A percentile compares a stretch with the other conserved stretches of the same genome.
These are phyloP conservation scores for Nasonia giraulti DNA, from an alignment of 1,140 invertebrate genomes.

Conservation along the genomic window DNA sequence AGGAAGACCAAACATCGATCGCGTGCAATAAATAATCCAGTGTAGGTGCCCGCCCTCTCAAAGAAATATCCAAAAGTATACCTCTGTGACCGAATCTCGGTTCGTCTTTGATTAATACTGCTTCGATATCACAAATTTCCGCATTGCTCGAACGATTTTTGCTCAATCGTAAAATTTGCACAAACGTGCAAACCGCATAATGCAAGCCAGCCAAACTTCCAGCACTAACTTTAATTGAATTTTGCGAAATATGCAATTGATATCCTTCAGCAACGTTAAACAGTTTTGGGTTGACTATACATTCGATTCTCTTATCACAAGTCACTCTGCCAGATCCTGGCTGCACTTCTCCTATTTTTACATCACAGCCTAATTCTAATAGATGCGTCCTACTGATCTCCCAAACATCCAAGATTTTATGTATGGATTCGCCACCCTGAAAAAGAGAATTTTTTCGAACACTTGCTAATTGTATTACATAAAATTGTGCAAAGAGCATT, in stretches of 20 bases:
- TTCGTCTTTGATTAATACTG: slow-evolving; percentile 79
- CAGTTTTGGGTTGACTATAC: slow-evolving; percentile 71
- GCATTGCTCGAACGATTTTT: slow-evolving; percentile 61
- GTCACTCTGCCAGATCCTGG: slow-evolving; percentile 68
- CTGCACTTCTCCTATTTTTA: slow-evolving; percentile 74
- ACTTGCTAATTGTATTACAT: neutral
- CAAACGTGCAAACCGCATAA: slow-evolving; percentile 78
- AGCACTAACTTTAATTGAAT: slow-evolving; percentile 77
- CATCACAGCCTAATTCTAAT: slow-evolving; percentile 71
- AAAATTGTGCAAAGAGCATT: neutral
- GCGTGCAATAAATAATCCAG: slow-evolving; percentile 78
- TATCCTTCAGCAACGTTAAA: slow-evolving; percentile 72
- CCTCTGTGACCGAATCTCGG: slow-evolving; percentile 78
- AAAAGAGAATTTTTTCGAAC: slow-evolving; percentile 3
- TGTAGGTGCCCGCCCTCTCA: slow-evolving; percentile 77
- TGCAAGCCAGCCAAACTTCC: slow-evolving; percentile 77
- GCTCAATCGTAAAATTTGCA: slow-evolving; percentile 77
- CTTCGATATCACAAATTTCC: slow-evolving; percentile 66
- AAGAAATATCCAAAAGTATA: slow-evolving; percentile 79
- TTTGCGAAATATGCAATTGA: slow-evolving; percentile 73
- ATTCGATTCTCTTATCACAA: slow-evolving; percentile 71
- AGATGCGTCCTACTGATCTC: slow-evolving; percentile 71
- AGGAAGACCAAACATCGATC: slow-evolving; percentile 76
- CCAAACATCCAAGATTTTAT: slow-evolving; percentile 76
- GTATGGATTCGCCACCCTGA: slow-evolving; percentile 69